phyloP scores from a whole-genome alignment of 2,888 invertebrate genomes.

The Boloria euphrosyne region DNA sequence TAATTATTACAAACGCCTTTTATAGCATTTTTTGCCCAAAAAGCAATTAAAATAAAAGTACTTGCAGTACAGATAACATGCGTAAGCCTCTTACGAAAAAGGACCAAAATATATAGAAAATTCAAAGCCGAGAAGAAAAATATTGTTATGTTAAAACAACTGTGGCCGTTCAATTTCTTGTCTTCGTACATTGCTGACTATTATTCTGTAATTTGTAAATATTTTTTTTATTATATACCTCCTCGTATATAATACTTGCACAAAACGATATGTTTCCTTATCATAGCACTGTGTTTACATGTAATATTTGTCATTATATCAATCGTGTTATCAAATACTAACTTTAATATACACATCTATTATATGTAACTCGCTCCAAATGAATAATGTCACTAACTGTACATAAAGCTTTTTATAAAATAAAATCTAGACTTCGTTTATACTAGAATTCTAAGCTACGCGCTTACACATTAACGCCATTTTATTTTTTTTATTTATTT shows the following conservation, averaged over 20 bases:
- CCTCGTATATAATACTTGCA: conserved; percentile 60
- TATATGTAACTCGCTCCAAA: conserved; percentile 68
- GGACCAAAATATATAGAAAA: conserved; percentile 16
- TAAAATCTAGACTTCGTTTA: conserved; percentile 73
- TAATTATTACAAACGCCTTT: not conserved
- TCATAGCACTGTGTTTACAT: conserved; percentile 73
- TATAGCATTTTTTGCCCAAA: not conserved
- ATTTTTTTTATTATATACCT: conserved; percentile 59
- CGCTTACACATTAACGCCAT: conserved; percentile 64
- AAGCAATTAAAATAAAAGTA: not conserved
- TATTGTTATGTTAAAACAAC: conserved; percentile 9
- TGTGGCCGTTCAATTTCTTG: conserved; percentile 16
- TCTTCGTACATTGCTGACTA: conserved; percentile 16
- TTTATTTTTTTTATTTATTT: conserved; percentile 43
- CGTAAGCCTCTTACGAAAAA: conserved; percentile 16
- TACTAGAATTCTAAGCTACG: conserved; percentile 73
- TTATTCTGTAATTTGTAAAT: conserved; percentile 47
- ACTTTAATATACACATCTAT: conserved; percentile 73
- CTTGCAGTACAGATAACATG: not conserved
- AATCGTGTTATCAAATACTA: conserved; percentile 79
- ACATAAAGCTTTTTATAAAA: conserved; percentile 79
- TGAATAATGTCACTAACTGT: conserved; percentile 73
- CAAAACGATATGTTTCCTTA: conserved; percentile 81
- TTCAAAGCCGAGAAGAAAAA: conserved; percentile 19
- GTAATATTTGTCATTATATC: conserved; percentile 53